Evolutionary conservation across 2,797 vertebrate species (phyloP).

Genomic region (Rhinophrynus dorsalis): DNA sequence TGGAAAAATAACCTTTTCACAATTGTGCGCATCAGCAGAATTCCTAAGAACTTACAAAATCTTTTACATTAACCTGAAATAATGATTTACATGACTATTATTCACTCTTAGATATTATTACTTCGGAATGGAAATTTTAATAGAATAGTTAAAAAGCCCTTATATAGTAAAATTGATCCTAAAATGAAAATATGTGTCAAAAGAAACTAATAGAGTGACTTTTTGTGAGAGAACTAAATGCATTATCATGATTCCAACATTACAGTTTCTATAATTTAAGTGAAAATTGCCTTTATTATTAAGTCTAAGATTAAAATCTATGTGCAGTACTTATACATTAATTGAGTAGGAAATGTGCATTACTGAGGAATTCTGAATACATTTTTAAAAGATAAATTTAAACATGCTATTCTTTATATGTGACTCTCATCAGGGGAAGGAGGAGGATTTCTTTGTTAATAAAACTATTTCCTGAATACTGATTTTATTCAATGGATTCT

Average conservation of each 20-base stretch:
- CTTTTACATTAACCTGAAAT: conserved; percentile 95
- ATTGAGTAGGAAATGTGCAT: conserved; percentile 78
- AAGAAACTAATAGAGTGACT: conserved; percentile 87
- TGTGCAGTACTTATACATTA: conserved; percentile 78
- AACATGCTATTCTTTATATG: conserved; percentile 48
- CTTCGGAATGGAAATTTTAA: conserved; percentile 98
- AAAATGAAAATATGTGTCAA: conserved; percentile 95
- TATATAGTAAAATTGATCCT: conserved; percentile 98
- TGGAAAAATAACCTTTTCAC: conserved; percentile 86
- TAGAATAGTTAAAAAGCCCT: conserved; percentile 99
- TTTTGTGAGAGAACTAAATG: conserved; percentile 83
- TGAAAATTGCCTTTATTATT: conserved; percentile 87
- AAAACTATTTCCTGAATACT: conserved; percentile 16
- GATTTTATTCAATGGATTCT: too few relatives aligned
- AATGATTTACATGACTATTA: conserved; percentile 97
- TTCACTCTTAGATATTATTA: conserved; percentile 97
- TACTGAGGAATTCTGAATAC: conserved; percentile 73
- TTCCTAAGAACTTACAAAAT: conserved; percentile 84
- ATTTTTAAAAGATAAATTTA: conserved; percentile 76
- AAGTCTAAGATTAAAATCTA: conserved; percentile 81
- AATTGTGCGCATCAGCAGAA: conserved; percentile 86
- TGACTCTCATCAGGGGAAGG: conserved; percentile 7
- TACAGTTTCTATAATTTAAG: conserved; percentile 84
- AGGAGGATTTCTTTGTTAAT: conserved; percentile 18
- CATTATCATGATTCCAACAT: conserved; percentile 82